Evolutionary conservation across 2,888 invertebrate species (phyloP).

Genomic region (Hypercompe scribonia): DNA sequence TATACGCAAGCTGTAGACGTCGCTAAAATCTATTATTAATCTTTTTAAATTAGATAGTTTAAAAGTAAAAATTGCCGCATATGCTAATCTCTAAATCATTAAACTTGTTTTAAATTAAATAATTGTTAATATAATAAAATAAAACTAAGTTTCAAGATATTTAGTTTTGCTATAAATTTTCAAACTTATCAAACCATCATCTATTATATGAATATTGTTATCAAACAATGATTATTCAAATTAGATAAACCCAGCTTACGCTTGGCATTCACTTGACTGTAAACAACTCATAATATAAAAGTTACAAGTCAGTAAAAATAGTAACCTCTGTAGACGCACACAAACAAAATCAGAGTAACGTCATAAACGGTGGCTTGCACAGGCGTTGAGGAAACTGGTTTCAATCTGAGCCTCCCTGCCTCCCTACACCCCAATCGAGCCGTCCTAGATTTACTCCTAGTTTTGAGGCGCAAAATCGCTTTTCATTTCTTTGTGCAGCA

Average conservation of each 20-base stretch:
- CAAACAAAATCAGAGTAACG: background rate
- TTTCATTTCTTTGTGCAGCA: background rate
- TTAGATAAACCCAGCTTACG: background rate
- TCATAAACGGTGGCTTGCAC: background rate
- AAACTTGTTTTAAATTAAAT: background rate
- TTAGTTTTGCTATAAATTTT: too few species aligned
- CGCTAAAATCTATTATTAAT: background rate
- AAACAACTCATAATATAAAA: background rate
- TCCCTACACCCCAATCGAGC: constrained; percentile 8
- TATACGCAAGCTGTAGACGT: background rate
- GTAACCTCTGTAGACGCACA: background rate
- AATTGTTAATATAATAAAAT: background rate
- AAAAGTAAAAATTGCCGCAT: background rate
- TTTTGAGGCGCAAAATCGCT: background rate
- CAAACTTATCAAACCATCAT: background rate
- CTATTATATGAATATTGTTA: background rate
- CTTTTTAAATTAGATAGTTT: background rate
- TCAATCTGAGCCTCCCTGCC: background rate
- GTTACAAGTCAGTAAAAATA: background rate
- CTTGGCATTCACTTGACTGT: background rate
- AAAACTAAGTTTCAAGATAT: too few species aligned
- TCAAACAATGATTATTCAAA: background rate
- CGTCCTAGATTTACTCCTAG: background rate
- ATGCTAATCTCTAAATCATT: background rate
- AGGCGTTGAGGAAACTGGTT: background rate